Base-by-base conservation (phyloP, 2,888 invertebrate species). In the Watsonalla cultraria region DNA sequence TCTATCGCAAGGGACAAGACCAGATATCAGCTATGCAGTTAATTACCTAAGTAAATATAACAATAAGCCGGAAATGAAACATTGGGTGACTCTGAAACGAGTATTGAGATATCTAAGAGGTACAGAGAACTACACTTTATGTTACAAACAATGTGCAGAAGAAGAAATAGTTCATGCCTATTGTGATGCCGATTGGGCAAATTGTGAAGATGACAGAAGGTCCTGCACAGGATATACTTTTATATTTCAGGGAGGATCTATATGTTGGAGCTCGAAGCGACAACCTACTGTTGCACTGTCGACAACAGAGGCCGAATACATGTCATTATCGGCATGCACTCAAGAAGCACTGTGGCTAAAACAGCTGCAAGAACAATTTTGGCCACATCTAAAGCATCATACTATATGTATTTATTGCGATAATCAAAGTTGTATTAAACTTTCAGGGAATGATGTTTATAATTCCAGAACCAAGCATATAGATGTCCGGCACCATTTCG, bases 101-200 rank as follows among this genome's bases (percentile, higher is more conserved):
- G 54, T 60, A 5, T 47, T 56, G 11, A 60, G 52, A 50, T 46
- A 37, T 33, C 52, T 45, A 51, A 55, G 51, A n/a, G 46, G n/a
- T 2, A 39, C 54, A 15, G 42, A 49, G 13, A 34, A 34, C 6
- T 34, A 34, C 34, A 34, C 33, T 0, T 5, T 47, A 7, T 47
- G 11, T 11, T 47, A 47, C 7, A 8, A 0, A 5, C 0, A 11
- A 47, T 9, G n/a, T 6, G 2, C 33, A 6, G n/a, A 34, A 0
- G 4, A 5, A 33, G 0, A 11, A 7, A 5, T 15, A 11, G 8
- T 34, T 33, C 0, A 52, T 6, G 61, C 57, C 2, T 62, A 57
- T 45, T 56, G 59, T 54, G 60, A 62, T 55, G 53, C 59, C 9
- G 60, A 58, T 13, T 62, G 46, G 51, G 62, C 62, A 0, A 59